Evolutionary conservation across 2,113 vertebrate species (phyloP).

Genomic region (Gavialis gangeticus): DNA sequence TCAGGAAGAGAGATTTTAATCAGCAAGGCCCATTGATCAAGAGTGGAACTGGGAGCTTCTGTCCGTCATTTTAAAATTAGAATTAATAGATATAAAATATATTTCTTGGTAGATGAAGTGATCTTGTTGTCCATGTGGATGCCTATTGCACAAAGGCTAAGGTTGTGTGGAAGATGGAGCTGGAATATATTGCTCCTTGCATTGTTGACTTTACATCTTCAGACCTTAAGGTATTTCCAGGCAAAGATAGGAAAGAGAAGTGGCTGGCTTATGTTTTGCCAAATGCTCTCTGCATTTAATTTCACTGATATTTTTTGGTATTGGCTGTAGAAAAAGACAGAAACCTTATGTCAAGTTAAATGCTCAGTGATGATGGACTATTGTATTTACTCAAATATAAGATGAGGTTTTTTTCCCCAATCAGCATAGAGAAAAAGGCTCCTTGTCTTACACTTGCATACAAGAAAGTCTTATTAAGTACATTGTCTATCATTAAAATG

Average conservation of each 20-base stretch:
- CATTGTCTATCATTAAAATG: too few species aligned
- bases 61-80: conserved; percentile 59
- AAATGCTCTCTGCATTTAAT: not conserved
- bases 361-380: too few species aligned
- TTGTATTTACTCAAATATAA: too few species aligned
- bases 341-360: too few species aligned
- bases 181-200: not conserved
- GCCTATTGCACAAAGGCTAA: conserved; percentile 33
- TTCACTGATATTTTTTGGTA: not conserved
- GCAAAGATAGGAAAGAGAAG: not conserved
- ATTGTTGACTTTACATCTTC: not conserved
- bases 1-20: conserved; percentile 74
- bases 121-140: conserved; percentile 25
- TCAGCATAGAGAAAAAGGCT: too few species aligned
- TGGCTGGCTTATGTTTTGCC: not conserved
- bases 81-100: not conserved
- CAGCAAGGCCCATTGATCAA: conserved; percentile 68
- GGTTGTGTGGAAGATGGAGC: conserved; percentile 42
- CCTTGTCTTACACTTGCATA: too few species aligned
- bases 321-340: not conserved
- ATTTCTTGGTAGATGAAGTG: conserved; percentile 39
- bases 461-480: too few species aligned
- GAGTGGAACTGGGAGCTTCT: conserved; percentile 59
- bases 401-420: too few species aligned
- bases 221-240: not conserved